Evolutionary conservation across 2,113 vertebrate species (phyloP), one percentile per base, ranked within the genome.

Genomic region (Electrona antarctica): DNA sequence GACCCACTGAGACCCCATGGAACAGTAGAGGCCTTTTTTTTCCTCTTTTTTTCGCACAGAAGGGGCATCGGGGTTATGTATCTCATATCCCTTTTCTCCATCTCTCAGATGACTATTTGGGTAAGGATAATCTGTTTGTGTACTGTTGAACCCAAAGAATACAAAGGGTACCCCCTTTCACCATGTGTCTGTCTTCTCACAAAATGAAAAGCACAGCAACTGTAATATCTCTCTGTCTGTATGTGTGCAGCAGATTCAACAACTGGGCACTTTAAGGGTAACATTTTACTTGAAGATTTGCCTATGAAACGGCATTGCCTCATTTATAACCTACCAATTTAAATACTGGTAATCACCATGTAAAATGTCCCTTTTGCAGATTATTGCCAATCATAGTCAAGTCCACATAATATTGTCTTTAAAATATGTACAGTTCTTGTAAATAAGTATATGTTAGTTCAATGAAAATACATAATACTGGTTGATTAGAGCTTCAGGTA

Each of bases 221-320:
- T 73, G 67, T 76, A 78, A 51, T 60, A 45, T 64, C 67, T 70
- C 72, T 80, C 66, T 73, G 73, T 85, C 67, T 79, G 52, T 78
- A 59, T 64, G 54, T 82, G 85, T 76, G 78, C 82, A 84, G 85
- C 84, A 86, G 83, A 81, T 85, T 82, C 87, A 73, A 78, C 76
- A 81, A 79, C 84, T 68, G 84, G 85, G 85, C 79, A 83, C 87
- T 90, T 89, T 85, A 87, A 41, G 68, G 87, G 88, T 80, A 50
- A 78, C 79, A 80, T 89, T 87, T 88, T 83, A 84, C 87, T 86
- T 87, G 84, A 86, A 81, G 74, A 74, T 55, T 55, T 78, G 65
- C 80, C 82, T 78, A 77, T 75, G 78, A 83, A 78, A 45, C 73
- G 71, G 74, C 65, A 10, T 64, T 1, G 46, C 79, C 69, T 80